Evolutionary conservation across 2,888 invertebrate genomes (phyloP).

Genomic region (Prosopocoilus inquinatus): DNA sequence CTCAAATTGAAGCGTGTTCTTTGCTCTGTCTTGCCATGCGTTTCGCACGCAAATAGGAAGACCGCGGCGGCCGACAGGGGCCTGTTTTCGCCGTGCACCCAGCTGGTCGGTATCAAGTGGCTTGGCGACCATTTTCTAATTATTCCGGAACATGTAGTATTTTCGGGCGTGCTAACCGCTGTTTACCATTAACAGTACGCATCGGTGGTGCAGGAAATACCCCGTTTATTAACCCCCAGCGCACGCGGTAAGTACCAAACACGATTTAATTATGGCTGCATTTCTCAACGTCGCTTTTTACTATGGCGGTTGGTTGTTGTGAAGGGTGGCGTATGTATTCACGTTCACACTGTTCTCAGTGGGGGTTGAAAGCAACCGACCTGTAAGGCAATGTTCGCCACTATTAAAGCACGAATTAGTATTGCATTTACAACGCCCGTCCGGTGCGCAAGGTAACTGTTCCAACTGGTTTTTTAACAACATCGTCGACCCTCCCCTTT

Average conservation of each 20-base stretch:
- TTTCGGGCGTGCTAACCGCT: constrained; percentile 31
- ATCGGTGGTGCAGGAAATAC: not conserved
- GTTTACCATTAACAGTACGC: not conserved
- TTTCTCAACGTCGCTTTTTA: constrained; percentile 17
- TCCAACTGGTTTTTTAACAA: constrained; percentile 18
- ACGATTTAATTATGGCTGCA: constrained; percentile 16
- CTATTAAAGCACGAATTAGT: too few relatives aligned
- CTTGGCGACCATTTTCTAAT: constrained; percentile 51
- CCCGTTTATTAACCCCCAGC: constrained; percentile 8
- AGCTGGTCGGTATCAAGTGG: constrained; percentile 44
- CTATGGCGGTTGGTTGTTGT: constrained; percentile 30
- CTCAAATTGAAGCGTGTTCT: constrained; percentile 27
- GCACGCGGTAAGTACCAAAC: constrained; percentile 16
- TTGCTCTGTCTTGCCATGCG: constrained; percentile 19
- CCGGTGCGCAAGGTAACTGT: constrained; percentile 11
- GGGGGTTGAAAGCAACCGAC: constrained; percentile 17
- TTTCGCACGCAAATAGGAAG: constrained; percentile 18
- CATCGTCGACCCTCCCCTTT: constrained; percentile 32
- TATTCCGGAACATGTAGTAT: constrained; percentile 44
- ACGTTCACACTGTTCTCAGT: constrained; percentile 10
- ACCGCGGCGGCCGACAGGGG: constrained; percentile 13
- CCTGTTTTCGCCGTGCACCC: constrained; percentile 29
- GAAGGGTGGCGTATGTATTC: constrained; percentile 27
- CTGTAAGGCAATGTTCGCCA: constrained; percentile 6
- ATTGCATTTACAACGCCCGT: not conserved